Percentiles rank a stretch among this genome's conserved stretches.
These are phyloP conservation scores for Ips nitidus DNA, from an alignment of 1,140 invertebrate species.

Conservation along the genomic window DNA sequence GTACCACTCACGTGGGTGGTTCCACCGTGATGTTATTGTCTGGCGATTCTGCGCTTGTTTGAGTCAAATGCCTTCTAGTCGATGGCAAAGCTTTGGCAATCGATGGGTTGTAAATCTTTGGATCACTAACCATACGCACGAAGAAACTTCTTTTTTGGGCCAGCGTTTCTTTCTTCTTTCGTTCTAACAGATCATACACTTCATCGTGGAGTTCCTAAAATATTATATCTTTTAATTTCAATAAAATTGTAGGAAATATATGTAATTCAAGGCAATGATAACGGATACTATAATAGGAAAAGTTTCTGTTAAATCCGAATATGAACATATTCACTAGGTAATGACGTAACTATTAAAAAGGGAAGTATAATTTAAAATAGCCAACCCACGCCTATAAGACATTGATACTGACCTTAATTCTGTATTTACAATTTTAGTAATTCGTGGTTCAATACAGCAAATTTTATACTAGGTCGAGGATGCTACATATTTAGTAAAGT, in stretches of 20 bases:
- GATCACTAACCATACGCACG: constrained; percentile 95
- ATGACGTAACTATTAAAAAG: background rate
- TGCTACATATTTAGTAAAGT: too few relatives aligned
- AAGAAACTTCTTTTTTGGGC: constrained; percentile 93
- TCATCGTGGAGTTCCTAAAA: constrained; percentile 67
- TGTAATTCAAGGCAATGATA: too few relatives aligned
- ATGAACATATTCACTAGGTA: background rate
- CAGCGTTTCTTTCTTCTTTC: constrained; percentile 72
- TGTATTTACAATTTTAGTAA: too few relatives aligned
- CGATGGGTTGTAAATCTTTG: constrained; percentile 92
- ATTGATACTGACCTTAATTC: too few relatives aligned
- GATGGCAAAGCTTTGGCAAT: constrained; percentile 71
- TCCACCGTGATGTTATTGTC: constrained; percentile 53
- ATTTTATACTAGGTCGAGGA: too few relatives aligned
- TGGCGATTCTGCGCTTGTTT: constrained; percentile 50
- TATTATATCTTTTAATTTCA: background rate
- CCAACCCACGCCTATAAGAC: too few relatives aligned
- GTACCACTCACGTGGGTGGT: constrained; percentile 50
- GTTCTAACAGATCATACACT: constrained; percentile 65
- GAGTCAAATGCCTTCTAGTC: constrained; percentile 54
- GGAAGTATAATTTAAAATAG: too few relatives aligned
- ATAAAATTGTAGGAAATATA: too few relatives aligned
- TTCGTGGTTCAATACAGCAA: too few relatives aligned
- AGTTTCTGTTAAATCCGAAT: too few relatives aligned
- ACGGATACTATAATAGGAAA: too few relatives aligned